phyloP scores from a whole-genome alignment of 2,888 invertebrate species.

The Microplitis deprimator region DNA sequence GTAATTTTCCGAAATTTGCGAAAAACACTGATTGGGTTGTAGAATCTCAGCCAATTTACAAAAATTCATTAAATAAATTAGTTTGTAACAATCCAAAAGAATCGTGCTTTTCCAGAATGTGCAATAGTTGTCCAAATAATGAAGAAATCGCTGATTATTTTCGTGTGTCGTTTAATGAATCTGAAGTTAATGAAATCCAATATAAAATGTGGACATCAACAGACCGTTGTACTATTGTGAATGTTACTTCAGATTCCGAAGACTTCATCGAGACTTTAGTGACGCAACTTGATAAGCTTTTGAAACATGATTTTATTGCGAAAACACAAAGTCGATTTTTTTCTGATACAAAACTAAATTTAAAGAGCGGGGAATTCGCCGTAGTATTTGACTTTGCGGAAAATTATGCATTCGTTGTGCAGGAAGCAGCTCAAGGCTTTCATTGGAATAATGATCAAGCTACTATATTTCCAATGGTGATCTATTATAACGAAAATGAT shows the following conservation, averaged over 20 bases:
- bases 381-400: background rate
- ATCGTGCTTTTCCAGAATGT: background rate
- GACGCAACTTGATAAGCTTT: background rate
- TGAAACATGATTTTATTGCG: background rate
- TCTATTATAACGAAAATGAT: conserved; percentile 14
- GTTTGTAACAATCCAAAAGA: background rate
- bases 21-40: background rate
- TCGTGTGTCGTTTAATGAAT: background rate
- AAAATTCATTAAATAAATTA: background rate
- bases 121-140: background rate
- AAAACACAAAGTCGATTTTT: conserved; percentile 11
- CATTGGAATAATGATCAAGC: too few relatives aligned
- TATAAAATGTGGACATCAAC: conserved; percentile 10
- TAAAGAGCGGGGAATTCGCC: background rate
- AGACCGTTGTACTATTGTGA: background rate
- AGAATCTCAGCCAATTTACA: background rate
- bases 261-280: background rate
- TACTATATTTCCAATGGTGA: too few relatives aligned
- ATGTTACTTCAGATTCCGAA: background rate
- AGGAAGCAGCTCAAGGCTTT: background rate
- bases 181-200: background rate
- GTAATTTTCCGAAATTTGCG: background rate
- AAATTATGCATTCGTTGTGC: conserved; percentile 16
- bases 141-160: background rate
- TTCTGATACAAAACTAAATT: background rate